A percentile compares a stretch with the other conserved stretches of the same genome.
phyloP scores from a whole-genome alignment of 2,888 invertebrate species.

The Plusia festucae region DNA sequence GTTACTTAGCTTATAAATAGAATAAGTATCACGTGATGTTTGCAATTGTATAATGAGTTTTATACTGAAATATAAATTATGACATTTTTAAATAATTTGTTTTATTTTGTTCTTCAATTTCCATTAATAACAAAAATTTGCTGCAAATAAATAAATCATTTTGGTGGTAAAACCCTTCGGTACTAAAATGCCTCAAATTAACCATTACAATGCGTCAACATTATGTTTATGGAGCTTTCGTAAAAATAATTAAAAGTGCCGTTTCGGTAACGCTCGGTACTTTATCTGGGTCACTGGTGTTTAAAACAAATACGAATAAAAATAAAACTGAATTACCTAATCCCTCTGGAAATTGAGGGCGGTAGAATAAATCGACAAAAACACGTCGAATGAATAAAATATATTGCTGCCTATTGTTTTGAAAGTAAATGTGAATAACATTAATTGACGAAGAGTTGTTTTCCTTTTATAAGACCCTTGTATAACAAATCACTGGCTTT shows the following conservation, averaged over 20 bases:
- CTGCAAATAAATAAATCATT: too few species aligned
- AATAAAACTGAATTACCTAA: constrained; percentile 61
- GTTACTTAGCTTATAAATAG: neutral
- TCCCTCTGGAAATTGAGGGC: constrained; percentile 56
- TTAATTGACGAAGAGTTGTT: constrained; percentile 8
- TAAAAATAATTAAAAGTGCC: constrained; percentile 70
- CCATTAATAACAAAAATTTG: too few species aligned
- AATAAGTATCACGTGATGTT: neutral
- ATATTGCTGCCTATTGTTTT: constrained; percentile 16
- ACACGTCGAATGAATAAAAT: constrained; percentile 31
- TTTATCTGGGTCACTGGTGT: constrained; percentile 57
- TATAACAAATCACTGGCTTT: neutral
- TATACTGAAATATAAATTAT: neutral
- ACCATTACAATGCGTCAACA: constrained; percentile 45
- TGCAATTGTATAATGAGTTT: neutral
- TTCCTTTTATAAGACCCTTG: neutral
- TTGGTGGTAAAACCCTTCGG: neutral
- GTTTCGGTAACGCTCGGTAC: constrained; percentile 57
- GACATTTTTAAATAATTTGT: neutral
- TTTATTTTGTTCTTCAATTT: too few species aligned
- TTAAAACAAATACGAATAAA: constrained; percentile 52
- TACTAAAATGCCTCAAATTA: constrained; percentile 41
- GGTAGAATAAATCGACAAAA: constrained; percentile 54
- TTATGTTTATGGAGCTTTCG: constrained; percentile 46
- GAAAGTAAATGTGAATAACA: constrained; percentile 12